A percentile compares a stretch with the other conserved stretches of the same genome.
phyloP scores from a whole-genome alignment of 2,113 vertebrate species.

The Grammomys dolichurus region DNA sequence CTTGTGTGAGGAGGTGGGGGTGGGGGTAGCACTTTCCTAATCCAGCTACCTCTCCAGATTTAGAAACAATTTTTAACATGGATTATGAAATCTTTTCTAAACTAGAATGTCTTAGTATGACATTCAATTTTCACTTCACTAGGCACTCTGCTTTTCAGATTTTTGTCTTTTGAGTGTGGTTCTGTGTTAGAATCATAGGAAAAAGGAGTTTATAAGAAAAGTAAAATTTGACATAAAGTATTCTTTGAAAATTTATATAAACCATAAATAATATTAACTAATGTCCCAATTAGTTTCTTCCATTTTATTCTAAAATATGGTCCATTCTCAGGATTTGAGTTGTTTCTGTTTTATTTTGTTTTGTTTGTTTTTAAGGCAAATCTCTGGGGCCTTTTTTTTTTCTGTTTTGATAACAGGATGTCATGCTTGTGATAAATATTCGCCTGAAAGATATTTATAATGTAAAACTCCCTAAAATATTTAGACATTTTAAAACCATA shows the following conservation, averaged over 20 bases:
- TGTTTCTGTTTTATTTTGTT: conserved; percentile 58
- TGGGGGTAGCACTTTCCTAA: not conserved
- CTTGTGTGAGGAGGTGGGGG: not conserved
- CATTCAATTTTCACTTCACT: conserved; percentile 47
- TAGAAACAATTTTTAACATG: not conserved
- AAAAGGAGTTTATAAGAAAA: not conserved
- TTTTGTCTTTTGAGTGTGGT: conserved; percentile 46
- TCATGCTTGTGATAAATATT: conserved; percentile 59
- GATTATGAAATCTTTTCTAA: conserved; percentile 40
- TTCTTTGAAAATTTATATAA: conserved; percentile 25
- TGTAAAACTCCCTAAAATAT: conserved; percentile 74
- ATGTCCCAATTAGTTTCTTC: conserved; percentile 37
- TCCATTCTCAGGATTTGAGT: conserved; percentile 30
- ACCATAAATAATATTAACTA: not conserved
- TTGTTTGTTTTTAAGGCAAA: conserved; percentile 68
- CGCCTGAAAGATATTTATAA: conserved; percentile 63
- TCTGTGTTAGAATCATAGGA: conserved; percentile 38
- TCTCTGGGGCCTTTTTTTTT: conserved; percentile 41
- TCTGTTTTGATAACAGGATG: conserved; percentile 79
- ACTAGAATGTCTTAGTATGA: conserved; percentile 36
- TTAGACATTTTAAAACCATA: conserved; percentile 67
- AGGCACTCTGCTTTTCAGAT: not conserved
- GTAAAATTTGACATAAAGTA: conserved; percentile 32
- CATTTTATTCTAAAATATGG: conserved; percentile 33
- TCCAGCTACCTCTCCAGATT: not conserved